Conservation (phyloP, 2,113 vertebrate species). For the Cisticola juncidis region DNA sequence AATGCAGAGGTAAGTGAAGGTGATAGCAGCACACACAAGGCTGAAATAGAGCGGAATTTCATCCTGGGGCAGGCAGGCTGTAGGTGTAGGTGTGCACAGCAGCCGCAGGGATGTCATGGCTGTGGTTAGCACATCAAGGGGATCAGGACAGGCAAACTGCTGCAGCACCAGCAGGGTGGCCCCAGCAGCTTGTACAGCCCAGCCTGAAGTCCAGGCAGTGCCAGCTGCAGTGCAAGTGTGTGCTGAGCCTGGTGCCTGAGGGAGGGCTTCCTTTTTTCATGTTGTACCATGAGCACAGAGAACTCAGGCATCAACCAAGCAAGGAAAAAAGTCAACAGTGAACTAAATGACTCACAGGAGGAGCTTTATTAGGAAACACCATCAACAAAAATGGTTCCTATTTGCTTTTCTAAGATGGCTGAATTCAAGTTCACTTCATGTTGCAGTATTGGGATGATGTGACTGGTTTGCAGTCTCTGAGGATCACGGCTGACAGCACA, state of each 20-base stretch:
- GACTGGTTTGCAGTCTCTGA: not conserved
- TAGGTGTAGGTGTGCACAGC: no score
- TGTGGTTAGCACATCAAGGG: not conserved
- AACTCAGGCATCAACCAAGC: fast-evolving
- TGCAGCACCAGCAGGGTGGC: not conserved
- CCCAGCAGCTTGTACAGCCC: not conserved
- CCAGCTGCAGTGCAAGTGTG: fast-evolving
- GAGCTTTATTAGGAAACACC: not conserved
- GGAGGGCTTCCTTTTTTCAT: not conserved
- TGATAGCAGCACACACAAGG: not conserved
- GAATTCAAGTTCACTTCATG: not conserved
- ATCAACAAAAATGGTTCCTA: not conserved
- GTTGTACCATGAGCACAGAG: not conserved
- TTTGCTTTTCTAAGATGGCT: not conserved
- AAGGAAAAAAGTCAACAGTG: not conserved
- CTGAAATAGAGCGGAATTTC: not conserved
- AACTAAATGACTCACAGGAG: not conserved
- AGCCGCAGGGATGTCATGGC: not conserved
- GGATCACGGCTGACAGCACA: not conserved
- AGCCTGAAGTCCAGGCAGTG: not conserved
- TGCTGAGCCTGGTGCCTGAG: not conserved
- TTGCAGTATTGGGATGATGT: not conserved
- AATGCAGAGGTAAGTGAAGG: not conserved
- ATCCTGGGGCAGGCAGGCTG: not conserved
- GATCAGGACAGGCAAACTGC: not conserved